These are phyloP conservation scores for Lerista edwardsae DNA, from an alignment of 2,797 vertebrate genomes.

Conservation along the genomic window DNA sequence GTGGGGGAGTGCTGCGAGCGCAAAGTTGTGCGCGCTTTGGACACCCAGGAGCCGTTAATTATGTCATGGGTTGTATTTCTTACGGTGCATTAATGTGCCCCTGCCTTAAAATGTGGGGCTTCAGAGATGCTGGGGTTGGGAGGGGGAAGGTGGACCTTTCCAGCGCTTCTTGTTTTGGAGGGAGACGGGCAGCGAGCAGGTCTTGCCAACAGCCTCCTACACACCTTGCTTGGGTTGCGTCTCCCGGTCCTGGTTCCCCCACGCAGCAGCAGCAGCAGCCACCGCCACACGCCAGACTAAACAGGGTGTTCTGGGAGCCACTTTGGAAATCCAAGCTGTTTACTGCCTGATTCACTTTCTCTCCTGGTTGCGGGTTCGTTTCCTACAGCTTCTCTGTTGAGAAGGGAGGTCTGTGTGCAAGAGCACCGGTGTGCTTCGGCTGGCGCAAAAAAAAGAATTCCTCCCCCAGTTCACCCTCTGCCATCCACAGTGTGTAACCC, in stretches of 20 bases:
- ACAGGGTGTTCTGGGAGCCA: not conserved
- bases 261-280: not conserved
- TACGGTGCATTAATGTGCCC: accelerated
- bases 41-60: not conserved
- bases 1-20: no score
- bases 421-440: no score
- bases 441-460: not conserved
- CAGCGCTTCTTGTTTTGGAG: not conserved
- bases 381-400: not conserved
- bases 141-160: not conserved
- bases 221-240: not conserved
- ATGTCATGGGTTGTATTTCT: not conserved
- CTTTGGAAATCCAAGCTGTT: not conserved
- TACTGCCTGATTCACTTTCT: slow-evolving; percentile 17
- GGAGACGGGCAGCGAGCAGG: not conserved
- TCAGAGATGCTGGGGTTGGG: no score
- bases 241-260: not conserved
- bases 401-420: not conserved
- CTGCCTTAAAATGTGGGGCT: not conserved
- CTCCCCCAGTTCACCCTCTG: not conserved
- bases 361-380: not conserved
- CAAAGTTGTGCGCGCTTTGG: not conserved
- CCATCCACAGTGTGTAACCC: not conserved
- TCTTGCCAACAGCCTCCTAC: not conserved
- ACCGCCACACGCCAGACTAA: slow-evolving; percentile 9